These are phyloP conservation scores for Chlamydotis undulata DNA, from an alignment of 2,113 vertebrate species.

Conservation along the genomic window DNA sequence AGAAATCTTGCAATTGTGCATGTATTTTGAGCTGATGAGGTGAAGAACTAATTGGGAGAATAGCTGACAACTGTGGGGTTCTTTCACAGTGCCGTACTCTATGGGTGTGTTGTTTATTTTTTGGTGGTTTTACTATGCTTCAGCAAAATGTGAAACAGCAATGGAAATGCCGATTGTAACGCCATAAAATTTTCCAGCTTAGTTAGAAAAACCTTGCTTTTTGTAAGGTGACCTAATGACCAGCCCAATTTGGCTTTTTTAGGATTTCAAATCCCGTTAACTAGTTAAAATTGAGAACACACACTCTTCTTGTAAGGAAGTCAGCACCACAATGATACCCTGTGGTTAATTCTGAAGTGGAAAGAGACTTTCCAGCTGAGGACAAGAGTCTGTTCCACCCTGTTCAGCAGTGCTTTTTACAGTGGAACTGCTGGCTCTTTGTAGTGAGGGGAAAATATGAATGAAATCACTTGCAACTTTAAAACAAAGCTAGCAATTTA, in stretches of 20 bases:
- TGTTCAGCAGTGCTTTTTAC: background rate
- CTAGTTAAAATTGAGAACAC: background rate
- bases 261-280: background rate
- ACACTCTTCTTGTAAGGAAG: background rate
- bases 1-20: background rate
- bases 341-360: background rate
- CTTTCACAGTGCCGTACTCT: background rate
- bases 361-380: background rate
- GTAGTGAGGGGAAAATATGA: background rate
- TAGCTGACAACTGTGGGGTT: background rate
- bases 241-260: background rate
- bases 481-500: conserved; percentile 18
- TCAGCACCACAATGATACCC: background rate
- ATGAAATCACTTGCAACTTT: background rate
- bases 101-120: background rate
- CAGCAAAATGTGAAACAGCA: background rate
- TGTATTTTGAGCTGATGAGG: background rate
- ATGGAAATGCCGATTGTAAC: background rate
- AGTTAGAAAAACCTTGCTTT: background rate
- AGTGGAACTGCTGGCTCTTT: background rate
- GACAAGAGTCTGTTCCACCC: background rate
- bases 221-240: background rate
- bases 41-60: background rate
- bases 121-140: background rate
- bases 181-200: background rate